These are phyloP conservation scores for Metellina segmentata DNA, from an alignment of 2,888 invertebrate genomes.

Conservation along the genomic window DNA sequence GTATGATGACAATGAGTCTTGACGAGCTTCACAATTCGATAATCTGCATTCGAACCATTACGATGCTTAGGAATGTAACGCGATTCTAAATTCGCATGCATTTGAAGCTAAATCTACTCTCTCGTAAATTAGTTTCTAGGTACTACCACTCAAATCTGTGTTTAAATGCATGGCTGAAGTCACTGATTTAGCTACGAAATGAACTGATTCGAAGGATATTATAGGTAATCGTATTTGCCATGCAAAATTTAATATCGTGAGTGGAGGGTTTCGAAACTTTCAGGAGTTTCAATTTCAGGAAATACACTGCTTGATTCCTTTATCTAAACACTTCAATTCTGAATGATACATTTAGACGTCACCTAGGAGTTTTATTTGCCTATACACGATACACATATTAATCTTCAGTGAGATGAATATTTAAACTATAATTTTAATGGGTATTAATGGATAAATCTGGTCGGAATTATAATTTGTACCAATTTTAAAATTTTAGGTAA, in stretches of 20 bases:
- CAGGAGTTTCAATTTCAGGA: too few species aligned
- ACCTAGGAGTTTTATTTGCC: too few species aligned
- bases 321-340: too few species aligned
- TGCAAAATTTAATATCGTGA: neutral
- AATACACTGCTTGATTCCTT: too few species aligned
- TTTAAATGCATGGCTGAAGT: conserved; percentile 24
- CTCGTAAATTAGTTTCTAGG: conserved; percentile 43
- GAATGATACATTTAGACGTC: too few species aligned
- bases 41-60: conserved; percentile 22
- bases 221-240: neutral
- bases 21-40: neutral
- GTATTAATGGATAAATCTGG: too few species aligned
- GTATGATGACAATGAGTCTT: neutral
- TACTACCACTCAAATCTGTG: conserved; percentile 44
- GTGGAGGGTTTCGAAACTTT: too few species aligned
- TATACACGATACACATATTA: too few species aligned
- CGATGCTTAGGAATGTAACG: conserved; percentile 10
- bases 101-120: neutral
- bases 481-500: too few species aligned
- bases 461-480: too few species aligned
- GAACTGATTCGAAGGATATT: neutral
- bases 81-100: conserved; percentile 33
- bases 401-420: too few species aligned
- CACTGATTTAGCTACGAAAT: conserved; percentile 20
- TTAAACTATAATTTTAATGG: too few species aligned